Evolutionary conservation across 2,888 invertebrate species (phyloP), one percentile per base, ranked within the genome.

Genomic region (Drosophila mettleri): DNA sequence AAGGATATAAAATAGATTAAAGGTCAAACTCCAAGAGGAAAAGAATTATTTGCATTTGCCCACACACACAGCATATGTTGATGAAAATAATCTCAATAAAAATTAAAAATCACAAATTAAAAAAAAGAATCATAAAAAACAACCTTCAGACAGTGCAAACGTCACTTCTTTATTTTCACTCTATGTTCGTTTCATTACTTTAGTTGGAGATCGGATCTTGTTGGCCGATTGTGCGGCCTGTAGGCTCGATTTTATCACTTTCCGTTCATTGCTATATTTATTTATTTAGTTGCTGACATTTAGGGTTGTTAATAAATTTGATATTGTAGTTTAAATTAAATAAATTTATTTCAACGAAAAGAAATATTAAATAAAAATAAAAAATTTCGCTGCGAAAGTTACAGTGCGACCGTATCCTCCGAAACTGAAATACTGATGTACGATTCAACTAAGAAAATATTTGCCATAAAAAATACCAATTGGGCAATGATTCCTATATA

Each of bases 111-210:
- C 59, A 65, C 58, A 41, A 57, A 66, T 46, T 33, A 52, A 59
- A 53, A 55, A 6, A 51, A 1, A 34, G 48, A 53, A 62, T 16
- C 31, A 12, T 29, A 31, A 53, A 75, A 58, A 60, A 57, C 59
- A 67, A 60, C 57, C 69, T 74, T 61, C 61, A 57, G 59, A 74
- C 76, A 58, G 48, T 76, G 76, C 74, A 76, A 78, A 76, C 76
- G 76, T 76, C 76, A 76, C 76, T 76, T 66, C 76, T 75, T 76
- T 69, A 74, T 78, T 75, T 74, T 77, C 75, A 76, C 78, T 76
- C 59, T 52, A 67, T 59, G 59, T 60, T 67, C 77, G 68, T 72
- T 77, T 77, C 78, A 75, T 76, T 75, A 77, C 73, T 78, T 75
- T 55, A 51, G 61, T 34, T 65, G 61, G 53, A 75, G 75, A 75